Evolutionary conservation across 1,140 invertebrate genomes (phyloP).

Genomic region (Sinella curviseta): DNA sequence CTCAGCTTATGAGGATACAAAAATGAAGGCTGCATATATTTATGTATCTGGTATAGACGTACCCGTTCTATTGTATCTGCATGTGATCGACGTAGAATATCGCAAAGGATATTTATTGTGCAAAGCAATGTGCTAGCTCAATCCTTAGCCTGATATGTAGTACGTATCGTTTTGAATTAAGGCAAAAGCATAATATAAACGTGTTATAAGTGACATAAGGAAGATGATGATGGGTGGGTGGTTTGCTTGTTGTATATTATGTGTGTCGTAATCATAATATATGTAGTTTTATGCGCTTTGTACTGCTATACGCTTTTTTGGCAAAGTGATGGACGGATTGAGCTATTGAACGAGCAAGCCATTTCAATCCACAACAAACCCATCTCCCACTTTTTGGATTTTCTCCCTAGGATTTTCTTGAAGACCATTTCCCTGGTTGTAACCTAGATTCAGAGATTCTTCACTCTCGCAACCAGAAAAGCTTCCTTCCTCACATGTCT

Average conservation of each 20-base stretch:
- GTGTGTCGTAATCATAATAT: neutral
- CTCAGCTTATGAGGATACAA: too few relatives aligned
- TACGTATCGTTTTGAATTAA: neutral
- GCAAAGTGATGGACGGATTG: constrained; percentile 17
- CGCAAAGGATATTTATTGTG: too few relatives aligned
- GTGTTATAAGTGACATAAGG: neutral
- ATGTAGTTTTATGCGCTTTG: neutral
- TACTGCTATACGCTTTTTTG: neutral
- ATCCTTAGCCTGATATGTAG: neutral
- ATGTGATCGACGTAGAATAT: neutral
- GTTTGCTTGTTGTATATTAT: neutral
- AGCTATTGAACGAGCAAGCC: constrained; percentile 8
- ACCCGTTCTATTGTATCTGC: too few relatives aligned
- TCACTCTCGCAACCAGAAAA: neutral
- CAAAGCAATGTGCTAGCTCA: too few relatives aligned
- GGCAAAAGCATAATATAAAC: neutral
- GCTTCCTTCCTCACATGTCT: constrained; percentile 13
- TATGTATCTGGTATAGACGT: too few relatives aligned
- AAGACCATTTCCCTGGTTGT: neutral
- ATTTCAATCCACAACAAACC: constrained; percentile 11
- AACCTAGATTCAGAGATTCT: constrained; percentile 7
- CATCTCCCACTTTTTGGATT: neutral
- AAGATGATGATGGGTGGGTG: neutral
- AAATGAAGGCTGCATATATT: too few relatives aligned
- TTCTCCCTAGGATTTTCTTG: neutral